phyloP scores from a whole-genome alignment of 2,797 vertebrate genomes.

The Champsocephalus gunnari region DNA sequence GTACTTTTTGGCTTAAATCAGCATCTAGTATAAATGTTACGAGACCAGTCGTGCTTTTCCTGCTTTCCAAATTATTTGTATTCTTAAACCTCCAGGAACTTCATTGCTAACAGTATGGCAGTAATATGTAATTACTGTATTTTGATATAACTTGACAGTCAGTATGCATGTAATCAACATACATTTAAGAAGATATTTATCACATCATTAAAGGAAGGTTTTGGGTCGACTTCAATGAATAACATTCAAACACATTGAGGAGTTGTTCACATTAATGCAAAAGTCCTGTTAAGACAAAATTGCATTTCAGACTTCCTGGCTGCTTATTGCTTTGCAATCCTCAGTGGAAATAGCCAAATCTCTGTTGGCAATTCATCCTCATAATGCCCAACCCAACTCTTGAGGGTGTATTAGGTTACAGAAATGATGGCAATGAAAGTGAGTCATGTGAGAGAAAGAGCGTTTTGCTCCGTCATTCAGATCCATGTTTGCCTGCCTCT shows the following conservation, averaged over 20 bases:
- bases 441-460: neutral
- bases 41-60: neutral
- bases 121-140: neutral
- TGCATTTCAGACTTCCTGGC: neutral
- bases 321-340: neutral
- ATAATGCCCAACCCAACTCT: neutral
- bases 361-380: neutral
- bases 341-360: neutral
- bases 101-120: neutral
- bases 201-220: too few species aligned
- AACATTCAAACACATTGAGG: neutral
- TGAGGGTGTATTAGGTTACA: conserved; percentile 12
- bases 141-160: neutral
- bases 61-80: neutral
- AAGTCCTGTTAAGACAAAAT: neutral
- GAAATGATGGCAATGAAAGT: conserved; percentile 2
- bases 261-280: neutral
- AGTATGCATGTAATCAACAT: neutral
- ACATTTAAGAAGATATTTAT: neutral
- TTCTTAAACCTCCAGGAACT: neutral
- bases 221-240: neutral
- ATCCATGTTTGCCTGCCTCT: neutral
- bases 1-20: conserved; percentile 2
- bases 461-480: conserved; percentile 7
- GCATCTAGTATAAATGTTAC: neutral